Evolutionary conservation across 1,140 invertebrate genomes (phyloP).

Genomic region (Drosophila azteca): DNA sequence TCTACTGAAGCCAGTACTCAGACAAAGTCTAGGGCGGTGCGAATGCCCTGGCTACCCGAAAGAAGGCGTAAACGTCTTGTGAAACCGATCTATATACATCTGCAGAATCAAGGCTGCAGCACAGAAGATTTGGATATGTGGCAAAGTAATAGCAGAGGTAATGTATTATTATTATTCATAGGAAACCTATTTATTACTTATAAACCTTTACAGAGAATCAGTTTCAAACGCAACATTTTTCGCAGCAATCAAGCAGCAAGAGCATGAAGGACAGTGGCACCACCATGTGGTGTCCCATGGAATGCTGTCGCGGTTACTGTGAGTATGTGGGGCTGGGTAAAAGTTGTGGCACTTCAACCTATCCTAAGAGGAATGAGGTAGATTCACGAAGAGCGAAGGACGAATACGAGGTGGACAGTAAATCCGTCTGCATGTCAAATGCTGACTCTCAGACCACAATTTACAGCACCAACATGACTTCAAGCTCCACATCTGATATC

Average conservation of each 20-base stretch:
- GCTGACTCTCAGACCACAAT: too few relatives aligned
- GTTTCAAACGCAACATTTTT: background rate
- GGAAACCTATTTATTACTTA: background rate
- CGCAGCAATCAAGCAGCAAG: background rate
- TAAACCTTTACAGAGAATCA: background rate
- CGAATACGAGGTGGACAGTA: background rate
- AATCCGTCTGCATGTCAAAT: too few relatives aligned
- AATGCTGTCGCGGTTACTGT: conserved; percentile 8
- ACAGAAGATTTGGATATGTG: conserved; percentile 24
- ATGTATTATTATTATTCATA: background rate
- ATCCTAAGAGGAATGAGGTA: background rate
- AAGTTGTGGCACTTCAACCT: background rate
- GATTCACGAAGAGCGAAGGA: background rate
- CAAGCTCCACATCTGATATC: background rate
- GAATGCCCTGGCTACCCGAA: conserved; percentile 14
- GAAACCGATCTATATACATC: conserved; percentile 7
- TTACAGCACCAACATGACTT: too few relatives aligned
- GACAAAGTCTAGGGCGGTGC: background rate
- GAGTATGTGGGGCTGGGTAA: background rate
- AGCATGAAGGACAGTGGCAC: conserved; percentile 44
- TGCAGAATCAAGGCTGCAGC: conserved; percentile 21
- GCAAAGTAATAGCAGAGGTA: background rate
- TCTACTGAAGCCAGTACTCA: background rate
- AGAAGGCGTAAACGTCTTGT: conserved; percentile 24
- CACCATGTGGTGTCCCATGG: conserved; percentile 66